These are phyloP conservation scores for Margaritifera margaritifera DNA, from an alignment of 2,888 invertebrate species.

Conservation along the genomic window DNA sequence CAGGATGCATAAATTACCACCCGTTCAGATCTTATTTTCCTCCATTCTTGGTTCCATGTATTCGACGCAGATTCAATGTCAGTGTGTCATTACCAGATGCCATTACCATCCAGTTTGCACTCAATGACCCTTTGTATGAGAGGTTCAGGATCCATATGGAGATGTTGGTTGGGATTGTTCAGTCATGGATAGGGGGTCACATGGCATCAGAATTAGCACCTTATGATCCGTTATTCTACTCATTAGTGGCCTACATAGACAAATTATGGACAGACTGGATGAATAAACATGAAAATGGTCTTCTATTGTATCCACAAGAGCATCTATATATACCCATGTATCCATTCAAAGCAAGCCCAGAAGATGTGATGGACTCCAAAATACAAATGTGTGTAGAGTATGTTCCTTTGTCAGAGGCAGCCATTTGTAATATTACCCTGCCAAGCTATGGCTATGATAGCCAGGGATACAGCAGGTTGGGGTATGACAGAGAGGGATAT, in stretches of 20 bases:
- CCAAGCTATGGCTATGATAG: slow-evolving; percentile 50
- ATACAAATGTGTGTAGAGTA: slow-evolving; percentile 67
- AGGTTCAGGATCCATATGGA: slow-evolving; percentile 60
- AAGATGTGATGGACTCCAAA: slow-evolving; percentile 65
- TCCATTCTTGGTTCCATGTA: slow-evolving; percentile 64
- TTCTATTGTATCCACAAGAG: slow-evolving; percentile 54
- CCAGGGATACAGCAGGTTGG: slow-evolving; percentile 57
- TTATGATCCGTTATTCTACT: slow-evolving; percentile 68
- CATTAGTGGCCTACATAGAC: slow-evolving; percentile 68
- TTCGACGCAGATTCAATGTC: slow-evolving; percentile 62
- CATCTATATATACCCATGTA: slow-evolving; percentile 60
- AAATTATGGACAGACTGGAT: slow-evolving; percentile 69
- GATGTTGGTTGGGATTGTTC: slow-evolving; percentile 54
- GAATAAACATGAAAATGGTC: slow-evolving; percentile 50
- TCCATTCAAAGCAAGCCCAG: slow-evolving; percentile 64
- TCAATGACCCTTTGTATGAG: slow-evolving; percentile 58
- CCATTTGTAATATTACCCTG: slow-evolving; percentile 54
- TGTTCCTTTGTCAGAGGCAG: slow-evolving; percentile 54
- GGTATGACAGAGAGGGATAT: slow-evolving; percentile 56
- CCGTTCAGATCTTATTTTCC: slow-evolving; percentile 66
- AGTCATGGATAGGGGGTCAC: slow-evolving; percentile 68
- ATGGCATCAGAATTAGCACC: slow-evolving; percentile 63
- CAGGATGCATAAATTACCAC: slow-evolving; percentile 64
- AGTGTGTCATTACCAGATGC: slow-evolving; percentile 63
- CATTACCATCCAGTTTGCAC: slow-evolving; percentile 62